Evolutionary conservation across 2,888 invertebrate species (phyloP).

Genomic region (Malacosoma neustria): DNA sequence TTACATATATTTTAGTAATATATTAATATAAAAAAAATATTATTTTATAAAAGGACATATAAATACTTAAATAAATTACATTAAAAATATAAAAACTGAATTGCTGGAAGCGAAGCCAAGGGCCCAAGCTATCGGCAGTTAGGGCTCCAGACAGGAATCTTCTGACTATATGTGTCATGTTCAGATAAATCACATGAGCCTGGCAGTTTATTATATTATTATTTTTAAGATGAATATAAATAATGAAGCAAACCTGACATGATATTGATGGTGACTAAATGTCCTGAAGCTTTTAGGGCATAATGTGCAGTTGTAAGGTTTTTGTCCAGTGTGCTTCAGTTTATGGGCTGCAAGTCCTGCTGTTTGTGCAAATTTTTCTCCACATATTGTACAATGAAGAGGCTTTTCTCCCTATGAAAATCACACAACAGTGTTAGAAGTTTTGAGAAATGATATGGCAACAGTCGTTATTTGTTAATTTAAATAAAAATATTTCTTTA

Average conservation of each 20-base stretch:
- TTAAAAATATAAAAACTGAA: too few species aligned
- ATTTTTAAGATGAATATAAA: too few species aligned
- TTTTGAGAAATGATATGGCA: not conserved
- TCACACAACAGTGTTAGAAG: not conserved
- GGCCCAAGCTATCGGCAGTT: too few species aligned
- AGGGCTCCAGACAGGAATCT: too few species aligned
- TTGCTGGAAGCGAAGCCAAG: too few species aligned
- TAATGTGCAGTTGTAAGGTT: slow-evolving; percentile 55
- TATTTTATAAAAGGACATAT: too few species aligned
- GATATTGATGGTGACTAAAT: slow-evolving; percentile 62
- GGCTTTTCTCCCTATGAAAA: slow-evolving; percentile 64
- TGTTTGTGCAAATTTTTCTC: slow-evolving; percentile 56
- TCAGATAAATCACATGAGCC: too few species aligned
- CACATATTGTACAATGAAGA: slow-evolving; percentile 49
- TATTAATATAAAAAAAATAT: too few species aligned
- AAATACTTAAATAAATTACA: too few species aligned
- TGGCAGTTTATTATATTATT: too few species aligned
- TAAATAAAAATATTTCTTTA: not conserved
- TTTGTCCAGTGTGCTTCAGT: slow-evolving; percentile 57
- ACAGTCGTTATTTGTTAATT: not conserved
- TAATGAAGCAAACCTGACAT: slow-evolving; percentile 58
- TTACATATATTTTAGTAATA: too few species aligned
- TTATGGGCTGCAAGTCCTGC: slow-evolving; percentile 54
- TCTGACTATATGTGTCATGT: too few species aligned
- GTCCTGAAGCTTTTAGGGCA: slow-evolving; percentile 61